Evolutionary conservation across 2,113 vertebrate species (phyloP).

Genomic region (Heloderma charlesbogerti): DNA sequence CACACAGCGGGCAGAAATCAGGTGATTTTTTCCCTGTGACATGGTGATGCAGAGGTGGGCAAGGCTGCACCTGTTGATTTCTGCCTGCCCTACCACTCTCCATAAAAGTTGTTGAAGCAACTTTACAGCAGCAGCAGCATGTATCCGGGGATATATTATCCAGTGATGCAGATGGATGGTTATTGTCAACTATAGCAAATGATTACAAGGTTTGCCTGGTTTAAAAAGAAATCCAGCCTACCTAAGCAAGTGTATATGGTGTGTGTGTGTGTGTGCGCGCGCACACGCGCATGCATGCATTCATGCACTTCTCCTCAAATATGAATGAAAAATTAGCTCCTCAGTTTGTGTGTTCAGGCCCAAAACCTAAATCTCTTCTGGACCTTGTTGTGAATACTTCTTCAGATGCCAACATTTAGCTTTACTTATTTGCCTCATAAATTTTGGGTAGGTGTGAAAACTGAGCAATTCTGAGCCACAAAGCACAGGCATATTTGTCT

Average conservation of each 20-base stretch:
- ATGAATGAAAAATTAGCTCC: not conserved
- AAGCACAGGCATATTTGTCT: not conserved
- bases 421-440: not conserved
- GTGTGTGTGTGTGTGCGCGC: not conserved
- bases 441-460: constrained; percentile 26
- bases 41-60: not conserved
- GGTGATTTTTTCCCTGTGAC: no score
- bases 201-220: not conserved
- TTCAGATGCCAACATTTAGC: not conserved
- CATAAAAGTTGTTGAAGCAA: not conserved
- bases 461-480: not conserved
- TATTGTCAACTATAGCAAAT: not conserved
- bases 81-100: not conserved
- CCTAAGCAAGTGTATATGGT: not conserved
- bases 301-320: not conserved
- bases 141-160: not conserved
- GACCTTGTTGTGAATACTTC: not conserved
- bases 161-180: not conserved
- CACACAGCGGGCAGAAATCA: not conserved
- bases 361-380: not conserved
- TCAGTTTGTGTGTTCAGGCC: not conserved
- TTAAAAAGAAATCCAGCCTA: not conserved
- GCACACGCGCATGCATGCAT: not conserved
- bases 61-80: not conserved
- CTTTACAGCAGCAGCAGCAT: not conserved